These are phyloP conservation scores for Cathartes aura DNA, from an alignment of 2,113 vertebrate genomes.

Conservation along the genomic window DNA sequence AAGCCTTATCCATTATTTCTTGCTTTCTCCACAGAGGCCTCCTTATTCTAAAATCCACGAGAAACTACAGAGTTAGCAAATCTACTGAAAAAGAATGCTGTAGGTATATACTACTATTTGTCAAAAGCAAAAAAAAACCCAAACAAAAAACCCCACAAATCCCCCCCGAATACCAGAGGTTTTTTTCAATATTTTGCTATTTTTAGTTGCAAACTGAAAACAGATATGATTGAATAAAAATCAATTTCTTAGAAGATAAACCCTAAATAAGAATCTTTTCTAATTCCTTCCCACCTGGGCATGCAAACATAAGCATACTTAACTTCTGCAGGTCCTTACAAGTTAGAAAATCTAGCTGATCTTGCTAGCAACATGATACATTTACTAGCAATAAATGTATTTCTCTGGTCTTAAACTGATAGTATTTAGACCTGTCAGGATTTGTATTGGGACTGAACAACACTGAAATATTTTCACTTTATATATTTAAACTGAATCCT, in stretches of 20 bases:
- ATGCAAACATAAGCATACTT: not conserved
- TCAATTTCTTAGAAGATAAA: not conserved
- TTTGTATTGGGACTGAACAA: not conserved
- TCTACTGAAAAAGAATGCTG: not conserved
- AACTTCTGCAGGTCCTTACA: not conserved
- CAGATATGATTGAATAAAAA: not conserved
- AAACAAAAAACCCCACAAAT: not conserved
- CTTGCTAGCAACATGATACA: not conserved
- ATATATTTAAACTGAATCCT: not conserved
- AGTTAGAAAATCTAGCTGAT: not conserved
- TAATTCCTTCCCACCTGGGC: not conserved
- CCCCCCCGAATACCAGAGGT: rapidly evolving
- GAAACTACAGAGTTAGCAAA: not conserved
- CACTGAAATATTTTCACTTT: not conserved
- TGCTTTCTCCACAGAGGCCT: not conserved
- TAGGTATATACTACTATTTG: not conserved
- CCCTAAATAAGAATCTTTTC: not conserved
- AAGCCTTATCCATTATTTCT: not conserved
- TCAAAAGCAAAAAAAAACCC: not conserved
- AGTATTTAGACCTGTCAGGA: not conserved
- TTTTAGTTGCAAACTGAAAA: not conserved
- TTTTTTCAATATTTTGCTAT: not conserved
- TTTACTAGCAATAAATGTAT: not conserved
- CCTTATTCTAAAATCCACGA: not conserved
- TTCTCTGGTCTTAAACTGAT: not conserved